These are phyloP conservation scores for Tapirus indicus DNA, from an alignment of 2,797 vertebrate species.

Conservation along the genomic window DNA sequence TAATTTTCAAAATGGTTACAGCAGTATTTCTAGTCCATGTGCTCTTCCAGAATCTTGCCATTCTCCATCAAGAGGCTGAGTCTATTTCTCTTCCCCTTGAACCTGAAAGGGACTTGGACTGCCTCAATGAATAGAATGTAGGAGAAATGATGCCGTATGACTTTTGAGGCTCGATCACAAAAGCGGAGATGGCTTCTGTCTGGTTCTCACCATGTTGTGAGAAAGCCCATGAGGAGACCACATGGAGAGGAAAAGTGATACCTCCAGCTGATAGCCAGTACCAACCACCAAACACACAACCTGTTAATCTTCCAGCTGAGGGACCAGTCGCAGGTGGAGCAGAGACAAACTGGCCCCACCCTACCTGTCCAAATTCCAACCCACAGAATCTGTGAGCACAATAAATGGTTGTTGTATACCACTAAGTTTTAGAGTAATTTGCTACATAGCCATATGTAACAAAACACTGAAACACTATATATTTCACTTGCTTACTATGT, in stretches of 20 bases:
- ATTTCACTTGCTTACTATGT: neutral
- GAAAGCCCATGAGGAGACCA: neutral
- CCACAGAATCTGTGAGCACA: neutral
- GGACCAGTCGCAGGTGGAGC: neutral
- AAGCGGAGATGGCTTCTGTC: neutral
- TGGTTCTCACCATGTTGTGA: neutral
- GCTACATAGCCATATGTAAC: neutral
- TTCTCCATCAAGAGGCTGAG: constrained; percentile 9
- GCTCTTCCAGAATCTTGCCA: neutral
- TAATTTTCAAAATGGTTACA: constrained; percentile 41
- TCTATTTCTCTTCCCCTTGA: neutral
- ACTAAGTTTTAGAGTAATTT: neutral
- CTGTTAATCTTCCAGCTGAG: neutral
- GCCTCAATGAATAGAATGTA: neutral
- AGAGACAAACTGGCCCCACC: neutral
- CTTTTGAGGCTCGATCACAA: neutral
- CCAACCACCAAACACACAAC: neutral
- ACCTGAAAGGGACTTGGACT: neutral
- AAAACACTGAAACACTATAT: constrained; percentile 2
- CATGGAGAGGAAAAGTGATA: neutral
- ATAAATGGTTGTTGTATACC: neutral
- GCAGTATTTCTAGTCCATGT: neutral
- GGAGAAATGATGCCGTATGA: neutral
- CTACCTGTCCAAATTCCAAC: neutral
- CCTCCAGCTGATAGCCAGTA: neutral